A percentile compares a stretch with the other conserved stretches of the same genome.
Evolutionary conservation across 2,113 vertebrate genomes (phyloP).

Genomic region (Cyphomyrus discorhynchus): DNA sequence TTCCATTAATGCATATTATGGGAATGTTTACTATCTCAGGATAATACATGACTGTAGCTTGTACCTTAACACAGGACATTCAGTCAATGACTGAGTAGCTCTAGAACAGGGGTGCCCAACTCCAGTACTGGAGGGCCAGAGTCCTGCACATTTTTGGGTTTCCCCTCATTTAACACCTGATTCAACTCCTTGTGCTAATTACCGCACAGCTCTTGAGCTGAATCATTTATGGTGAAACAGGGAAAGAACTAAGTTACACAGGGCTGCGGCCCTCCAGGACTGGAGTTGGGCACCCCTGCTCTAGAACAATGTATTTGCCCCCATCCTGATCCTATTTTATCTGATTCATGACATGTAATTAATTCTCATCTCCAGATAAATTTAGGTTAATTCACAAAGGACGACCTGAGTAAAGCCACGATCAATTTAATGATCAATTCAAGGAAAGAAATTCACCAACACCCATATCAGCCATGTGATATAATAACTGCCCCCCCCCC

Average conservation of each 20-base stretch:
- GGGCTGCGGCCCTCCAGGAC: no score
- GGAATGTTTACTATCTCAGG: neutral
- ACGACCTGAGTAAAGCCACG: neutral
- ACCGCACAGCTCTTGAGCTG: no score
- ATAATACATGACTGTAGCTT: neutral
- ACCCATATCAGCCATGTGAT: neutral
- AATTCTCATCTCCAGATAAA: neutral
- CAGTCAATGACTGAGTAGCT: neutral
- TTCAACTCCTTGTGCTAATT: no score
- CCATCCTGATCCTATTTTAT: neutral
- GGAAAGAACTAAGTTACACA: no score
- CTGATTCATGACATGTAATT: neutral
- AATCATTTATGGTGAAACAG: no score
- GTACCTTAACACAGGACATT: neutral
- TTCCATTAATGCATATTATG: neutral
- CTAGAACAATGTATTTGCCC: neutral
- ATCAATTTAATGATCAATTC: neutral
- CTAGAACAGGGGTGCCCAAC: no score
- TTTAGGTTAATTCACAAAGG: neutral
- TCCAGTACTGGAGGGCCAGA: no score
- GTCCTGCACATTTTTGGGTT: no score
- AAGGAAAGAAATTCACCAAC: neutral
- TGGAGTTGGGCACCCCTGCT: no score
- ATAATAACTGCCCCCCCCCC: neutral
- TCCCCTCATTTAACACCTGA: no score